Base-by-base conservation (phyloP, 37 sponge, comb jelly and placozoan genomes). In the Spongilla lacustris region DNA sequence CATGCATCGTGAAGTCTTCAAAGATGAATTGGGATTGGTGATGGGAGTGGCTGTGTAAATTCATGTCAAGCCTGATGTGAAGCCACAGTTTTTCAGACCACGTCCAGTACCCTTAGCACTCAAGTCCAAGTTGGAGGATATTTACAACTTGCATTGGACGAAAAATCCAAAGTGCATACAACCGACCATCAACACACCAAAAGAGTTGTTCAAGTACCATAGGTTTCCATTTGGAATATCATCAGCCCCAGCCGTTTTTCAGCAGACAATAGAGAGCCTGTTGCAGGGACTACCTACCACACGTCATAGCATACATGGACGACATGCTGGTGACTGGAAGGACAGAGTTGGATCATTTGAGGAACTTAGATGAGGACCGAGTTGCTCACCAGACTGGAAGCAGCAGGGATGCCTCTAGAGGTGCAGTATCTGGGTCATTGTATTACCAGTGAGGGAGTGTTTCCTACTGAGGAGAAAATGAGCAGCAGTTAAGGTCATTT, bases 181-280 rank as follows among this genome's bases (percentile, higher is more conserved):
- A 70, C 68, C n/a, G 21, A 70, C 68, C n/a, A 76, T 78, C 50
- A 81, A 82, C 80, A 89, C 84, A 27, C 84, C 10, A 36, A 35
- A 24, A 24, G 69, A 68, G 69, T 32, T 68, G 36, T 85, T 77
- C 36, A 71, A 69, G 36, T 68, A 77, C 50, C 37, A 50, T 19
- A 67, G 85, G 34, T 33, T 85, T 2, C 85, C 78, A 28, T 77
- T 85, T 49, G 85, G 85, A 32, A 71, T 85, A 31, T 67, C 85
- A n/a, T 85, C 85, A 29, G 85, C 78, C 31, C 85, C 78, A 33
- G 85, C 71, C 22, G 77, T 85, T 68, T 85, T 85, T 46, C 73
- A 84, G 38, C 22, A 66, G 34, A 76, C 34, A 13, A 84, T 75
- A 76, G 76, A 84, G 49, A 33, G 24, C 23, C 19, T 83, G 23